These are phyloP conservation scores for Meiosimyza decipiens DNA, from an alignment of 2,888 invertebrate species.

Conservation along the genomic window DNA sequence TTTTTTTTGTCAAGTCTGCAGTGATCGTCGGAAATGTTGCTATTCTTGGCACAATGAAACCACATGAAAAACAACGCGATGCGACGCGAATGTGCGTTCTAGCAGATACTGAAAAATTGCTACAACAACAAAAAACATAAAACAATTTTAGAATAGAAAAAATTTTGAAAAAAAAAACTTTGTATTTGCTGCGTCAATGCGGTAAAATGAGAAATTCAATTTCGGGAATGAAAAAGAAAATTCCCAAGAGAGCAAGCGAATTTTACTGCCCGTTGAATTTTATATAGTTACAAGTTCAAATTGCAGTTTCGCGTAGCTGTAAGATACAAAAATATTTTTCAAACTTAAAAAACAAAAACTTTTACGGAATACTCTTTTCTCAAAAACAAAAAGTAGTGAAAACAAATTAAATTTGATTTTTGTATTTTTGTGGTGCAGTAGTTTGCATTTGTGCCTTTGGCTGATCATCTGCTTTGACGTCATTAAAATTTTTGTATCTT, in stretches of 20 bases:
- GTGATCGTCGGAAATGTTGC: not conserved
- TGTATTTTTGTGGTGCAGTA: not conserved
- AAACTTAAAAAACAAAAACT: no score
- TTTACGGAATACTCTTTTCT: no score
- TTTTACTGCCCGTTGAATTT: not conserved
- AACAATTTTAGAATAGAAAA: not conserved
- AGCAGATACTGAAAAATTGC: no score
- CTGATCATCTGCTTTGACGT: not conserved
- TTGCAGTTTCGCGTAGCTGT: constrained; percentile 9
- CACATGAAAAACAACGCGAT: no score
- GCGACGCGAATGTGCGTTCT: no score
- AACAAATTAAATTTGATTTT: no score
- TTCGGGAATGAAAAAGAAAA: no score
- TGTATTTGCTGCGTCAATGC: constrained; percentile 25
- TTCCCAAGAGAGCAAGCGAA: no score
- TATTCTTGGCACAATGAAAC: constrained; percentile 20
- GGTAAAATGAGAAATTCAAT: not conserved
- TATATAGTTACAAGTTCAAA: constrained; percentile 21
- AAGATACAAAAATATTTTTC: not conserved
- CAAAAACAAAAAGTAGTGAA: no score
- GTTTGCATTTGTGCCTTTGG: not conserved
- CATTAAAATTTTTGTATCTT: constrained; percentile 12
- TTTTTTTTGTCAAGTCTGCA: no score
- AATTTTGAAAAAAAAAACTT: not conserved
- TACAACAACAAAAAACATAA: no score